Conservation (phyloP, 2,797 vertebrate genomes). For the Semaprochilodus insignis region DNA sequence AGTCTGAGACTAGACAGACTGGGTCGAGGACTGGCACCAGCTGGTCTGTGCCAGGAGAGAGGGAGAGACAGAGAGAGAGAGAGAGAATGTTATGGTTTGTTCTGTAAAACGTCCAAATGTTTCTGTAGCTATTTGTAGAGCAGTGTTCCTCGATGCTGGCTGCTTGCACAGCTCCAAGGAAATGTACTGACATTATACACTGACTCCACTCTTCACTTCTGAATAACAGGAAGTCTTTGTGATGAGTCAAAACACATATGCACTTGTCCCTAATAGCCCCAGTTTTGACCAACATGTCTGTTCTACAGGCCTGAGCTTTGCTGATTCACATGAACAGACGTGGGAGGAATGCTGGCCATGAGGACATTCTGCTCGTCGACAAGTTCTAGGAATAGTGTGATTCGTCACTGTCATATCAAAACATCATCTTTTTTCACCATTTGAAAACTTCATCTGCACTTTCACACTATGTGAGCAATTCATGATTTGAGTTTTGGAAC, state of each 20-base stretch:
- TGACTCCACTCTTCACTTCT: slow-evolving; percentile 2
- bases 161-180: neutral
- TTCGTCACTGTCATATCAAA: neutral
- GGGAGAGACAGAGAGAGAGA: neutral
- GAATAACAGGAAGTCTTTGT: slow-evolving; percentile 31
- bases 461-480: neutral
- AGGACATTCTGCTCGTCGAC: slow-evolving; percentile 28
- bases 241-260: slow-evolving; percentile 42
- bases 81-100: neutral
- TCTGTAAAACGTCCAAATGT: slow-evolving; percentile 33
- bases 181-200: slow-evolving; percentile 15
- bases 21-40: slow-evolving; percentile 47
- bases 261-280: slow-evolving; percentile 10
- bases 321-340: slow-evolving; percentile 30
- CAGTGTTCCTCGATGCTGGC: neutral
- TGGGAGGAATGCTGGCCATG: neutral
- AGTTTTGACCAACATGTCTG: slow-evolving; percentile 19
- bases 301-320: neutral
- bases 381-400: slow-evolving; percentile 22
- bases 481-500: neutral
- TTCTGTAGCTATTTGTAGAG: neutral
- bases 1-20: slow-evolving; percentile 37
- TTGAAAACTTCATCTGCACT: neutral
- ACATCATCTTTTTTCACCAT: neutral
- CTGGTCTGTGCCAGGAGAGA: slow-evolving; percentile 25